Evolutionary conservation across 1,140 invertebrate species (phyloP), one percentile per base, ranked within the genome.

Genomic region (Heliothis virescens): DNA sequence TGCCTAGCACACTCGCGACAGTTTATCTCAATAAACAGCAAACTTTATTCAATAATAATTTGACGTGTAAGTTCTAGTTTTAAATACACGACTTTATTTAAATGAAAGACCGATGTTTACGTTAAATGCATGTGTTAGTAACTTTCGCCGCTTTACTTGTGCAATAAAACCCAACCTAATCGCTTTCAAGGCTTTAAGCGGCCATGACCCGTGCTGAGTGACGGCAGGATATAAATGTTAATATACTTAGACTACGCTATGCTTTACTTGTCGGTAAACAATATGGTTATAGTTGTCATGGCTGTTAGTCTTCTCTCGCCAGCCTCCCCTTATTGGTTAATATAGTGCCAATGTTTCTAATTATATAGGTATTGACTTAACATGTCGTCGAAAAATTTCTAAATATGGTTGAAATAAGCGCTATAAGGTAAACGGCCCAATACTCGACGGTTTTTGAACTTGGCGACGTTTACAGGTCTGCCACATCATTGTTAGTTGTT

Each of bases 151-250:
- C 90, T 86, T 83, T 80, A 86, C 87, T 90, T 77, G 55, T 89
- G 81, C 80, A 91, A 90, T 90, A 88, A 86, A 87, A 86, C 87
- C 72, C 81, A 73, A 77, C 86, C 83, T 83, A 89, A 92, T 87
- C 87, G 83, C 85, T 89, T 92, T 93, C 92, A 93, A 94, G 93
- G 93, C 93, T 89, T 93, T 90, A 93, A 91, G 93, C 93, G 93
- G 91, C 93, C 93, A 92, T 94, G 93, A 94, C 93, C 93, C 90
- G 90, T 57, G 88, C 85, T 83, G 78, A 79, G 80, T 80, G 85
- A 63, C 79, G 81, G 81, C 63, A 78, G 84, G 84, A 83, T 83
- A 86, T 77, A 81, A 78, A 75, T 86, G 80, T 77, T 81, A 67
- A 77, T 62, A 77, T 50, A 67, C 75, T 77, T 77, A 77, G 62